Conservation (phyloP, 2,113 vertebrate genomes). For the Catharus fuscescens region DNA sequence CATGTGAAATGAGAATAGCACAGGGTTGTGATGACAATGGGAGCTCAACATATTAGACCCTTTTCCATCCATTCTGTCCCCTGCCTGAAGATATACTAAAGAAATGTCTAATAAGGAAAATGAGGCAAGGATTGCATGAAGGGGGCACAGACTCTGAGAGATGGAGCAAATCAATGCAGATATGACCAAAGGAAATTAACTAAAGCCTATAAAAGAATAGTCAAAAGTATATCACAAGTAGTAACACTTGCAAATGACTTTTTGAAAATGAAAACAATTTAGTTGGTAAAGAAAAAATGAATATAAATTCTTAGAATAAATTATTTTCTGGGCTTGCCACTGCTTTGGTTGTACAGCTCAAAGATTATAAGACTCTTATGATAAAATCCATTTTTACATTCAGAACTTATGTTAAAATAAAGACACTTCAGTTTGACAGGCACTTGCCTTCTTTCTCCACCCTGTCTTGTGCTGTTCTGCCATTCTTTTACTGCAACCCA, state of each 20-base stretch:
- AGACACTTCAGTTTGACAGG: neutral
- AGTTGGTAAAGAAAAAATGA: neutral
- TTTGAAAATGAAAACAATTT: neutral
- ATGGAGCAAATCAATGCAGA: neutral
- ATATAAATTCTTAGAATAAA: neutral
- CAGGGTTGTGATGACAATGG: neutral
- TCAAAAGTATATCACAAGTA: neutral
- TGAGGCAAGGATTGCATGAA: neutral
- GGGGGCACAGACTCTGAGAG: neutral
- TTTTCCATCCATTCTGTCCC: neutral
- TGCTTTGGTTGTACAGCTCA: neutral
- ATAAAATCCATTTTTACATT: neutral
- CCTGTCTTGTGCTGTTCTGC: neutral
- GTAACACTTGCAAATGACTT: neutral
- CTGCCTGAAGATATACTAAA: neutral
- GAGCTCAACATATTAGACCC: neutral
- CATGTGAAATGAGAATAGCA: neutral
- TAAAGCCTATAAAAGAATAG: neutral
- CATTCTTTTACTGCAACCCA: neutral
- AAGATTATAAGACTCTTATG: neutral
- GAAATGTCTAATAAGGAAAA: neutral
- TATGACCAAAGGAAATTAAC: neutral
- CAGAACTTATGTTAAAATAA: neutral
- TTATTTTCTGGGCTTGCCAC: neutral
- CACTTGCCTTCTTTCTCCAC: neutral